These are phyloP conservation scores for Prochilodus magdalenae DNA, from an alignment of 2,113 vertebrate genomes.

Conservation along the genomic window DNA sequence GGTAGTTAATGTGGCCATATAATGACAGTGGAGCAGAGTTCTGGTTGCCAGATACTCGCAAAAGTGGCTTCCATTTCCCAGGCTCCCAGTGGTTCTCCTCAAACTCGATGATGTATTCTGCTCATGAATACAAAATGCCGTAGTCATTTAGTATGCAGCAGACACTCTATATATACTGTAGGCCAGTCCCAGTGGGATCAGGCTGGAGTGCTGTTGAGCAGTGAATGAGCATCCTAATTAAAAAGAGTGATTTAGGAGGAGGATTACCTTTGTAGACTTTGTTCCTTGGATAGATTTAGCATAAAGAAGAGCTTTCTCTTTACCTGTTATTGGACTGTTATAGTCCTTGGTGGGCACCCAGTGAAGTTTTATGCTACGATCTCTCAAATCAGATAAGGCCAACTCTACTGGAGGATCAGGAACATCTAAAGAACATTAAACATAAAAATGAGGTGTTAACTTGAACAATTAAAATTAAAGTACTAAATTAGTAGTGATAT, in stretches of 20 bases:
- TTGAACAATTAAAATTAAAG: no score
- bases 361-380: conserved; percentile 79
- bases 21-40: conserved; percentile 77
- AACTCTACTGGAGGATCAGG: conserved; percentile 85
- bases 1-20: conserved; percentile 85
- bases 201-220: conserved; percentile 17
- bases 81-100: conserved; percentile 86
- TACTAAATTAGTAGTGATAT: neutral
- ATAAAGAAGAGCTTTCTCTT: neutral
- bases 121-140: conserved; percentile 35
- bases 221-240: conserved; percentile 2
- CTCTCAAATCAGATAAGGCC: conserved; percentile 76
- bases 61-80: conserved; percentile 83
- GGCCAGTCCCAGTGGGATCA: neutral
- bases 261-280: neutral
- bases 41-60: conserved; percentile 76
- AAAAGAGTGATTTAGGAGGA: neutral
- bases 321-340: conserved; percentile 90
- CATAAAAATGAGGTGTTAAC: neutral
- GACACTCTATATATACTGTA: neutral
- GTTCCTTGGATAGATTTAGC: neutral
- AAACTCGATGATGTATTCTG: conserved; percentile 90
- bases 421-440: conserved; percentile 76
- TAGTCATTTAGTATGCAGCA: conserved; percentile 32
- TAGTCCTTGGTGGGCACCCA: conserved; percentile 86